Conservation (phyloP, 1,140 invertebrate genomes). For the Andrena cerasifolii region DNA sequence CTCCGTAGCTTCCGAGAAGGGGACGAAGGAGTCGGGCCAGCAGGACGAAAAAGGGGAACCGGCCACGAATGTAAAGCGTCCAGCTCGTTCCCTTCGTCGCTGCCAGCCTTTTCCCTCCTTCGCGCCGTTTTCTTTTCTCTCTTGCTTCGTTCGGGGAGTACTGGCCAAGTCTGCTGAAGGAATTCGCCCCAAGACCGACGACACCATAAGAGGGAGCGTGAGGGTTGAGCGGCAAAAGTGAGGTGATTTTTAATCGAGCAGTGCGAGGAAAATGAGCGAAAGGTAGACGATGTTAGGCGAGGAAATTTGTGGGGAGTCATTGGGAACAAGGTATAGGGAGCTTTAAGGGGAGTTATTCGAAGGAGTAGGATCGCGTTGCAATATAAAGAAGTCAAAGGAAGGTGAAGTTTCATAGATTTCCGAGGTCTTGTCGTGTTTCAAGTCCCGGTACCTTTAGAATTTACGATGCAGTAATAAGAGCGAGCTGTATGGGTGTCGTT, state of each 20-base stretch:
- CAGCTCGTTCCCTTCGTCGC: neutral
- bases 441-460: slow-evolving; percentile 16
- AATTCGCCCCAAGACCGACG: slow-evolving; percentile 16
- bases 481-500: slow-evolving; percentile 46
- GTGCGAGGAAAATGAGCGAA: slow-evolving; percentile 5
- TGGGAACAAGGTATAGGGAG: no score
- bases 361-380: no score
- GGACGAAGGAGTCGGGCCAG: slow-evolving; percentile 47
- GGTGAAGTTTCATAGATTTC: slow-evolving; percentile 15
- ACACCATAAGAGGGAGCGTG: neutral
- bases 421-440: slow-evolving; percentile 3
- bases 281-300: neutral
- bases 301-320: no score
- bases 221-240: neutral
- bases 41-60: slow-evolving; percentile 40
- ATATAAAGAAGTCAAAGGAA: slow-evolving; percentile 1
- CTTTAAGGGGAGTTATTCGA: no score
- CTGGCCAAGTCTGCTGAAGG: neutral
- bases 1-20: slow-evolving; percentile 76
- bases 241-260: neutral
- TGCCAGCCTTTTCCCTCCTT: neutral
- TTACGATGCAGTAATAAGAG: neutral
- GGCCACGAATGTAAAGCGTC: slow-evolving; percentile 63
- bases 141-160: neutral
- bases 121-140: neutral